Evolutionary conservation across 2,888 invertebrate genomes (phyloP).

Genomic region (Argynnis bischoffii): DNA sequence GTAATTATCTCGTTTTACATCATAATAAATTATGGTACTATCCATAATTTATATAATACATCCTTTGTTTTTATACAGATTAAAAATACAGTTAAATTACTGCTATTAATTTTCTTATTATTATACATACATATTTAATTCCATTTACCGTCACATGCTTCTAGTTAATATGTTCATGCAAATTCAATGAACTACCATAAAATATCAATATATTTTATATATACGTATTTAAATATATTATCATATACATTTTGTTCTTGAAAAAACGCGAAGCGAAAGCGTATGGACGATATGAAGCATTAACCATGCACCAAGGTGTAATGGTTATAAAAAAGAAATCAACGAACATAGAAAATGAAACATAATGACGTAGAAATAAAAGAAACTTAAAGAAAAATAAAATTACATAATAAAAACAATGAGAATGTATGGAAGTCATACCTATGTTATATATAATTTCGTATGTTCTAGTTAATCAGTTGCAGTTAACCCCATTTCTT

Average conservation of each 20-base stretch:
- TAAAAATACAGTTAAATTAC: too few species aligned
- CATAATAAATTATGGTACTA: too few species aligned
- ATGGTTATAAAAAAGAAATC: conserved; percentile 17
- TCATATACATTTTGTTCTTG: neutral
- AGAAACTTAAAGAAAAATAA: conserved; percentile 6
- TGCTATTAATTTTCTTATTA: neutral
- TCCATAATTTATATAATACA: too few species aligned
- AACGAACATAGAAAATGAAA: neutral
- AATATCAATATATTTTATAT: neutral
- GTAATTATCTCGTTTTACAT: too few species aligned
- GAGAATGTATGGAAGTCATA: too few species aligned
- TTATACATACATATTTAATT: neutral
- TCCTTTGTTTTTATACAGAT: too few species aligned
- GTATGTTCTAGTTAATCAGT: too few species aligned
- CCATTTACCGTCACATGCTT: conserved; percentile 14
- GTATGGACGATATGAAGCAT: conserved; percentile 49
- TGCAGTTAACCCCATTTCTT: too few species aligned
- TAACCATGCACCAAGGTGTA: conserved; percentile 49
- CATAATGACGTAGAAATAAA: neutral
- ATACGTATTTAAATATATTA: neutral
- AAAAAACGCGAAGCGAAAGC: conserved; percentile 57
- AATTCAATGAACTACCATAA: conserved; percentile 1
- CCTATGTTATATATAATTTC: too few species aligned
- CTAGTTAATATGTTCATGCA: conserved; percentile 28
- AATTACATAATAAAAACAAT: too few species aligned